These are phyloP conservation scores for Meriones psammophilus DNA, from an alignment of 2,797 vertebrate genomes.

Conservation along the genomic window DNA sequence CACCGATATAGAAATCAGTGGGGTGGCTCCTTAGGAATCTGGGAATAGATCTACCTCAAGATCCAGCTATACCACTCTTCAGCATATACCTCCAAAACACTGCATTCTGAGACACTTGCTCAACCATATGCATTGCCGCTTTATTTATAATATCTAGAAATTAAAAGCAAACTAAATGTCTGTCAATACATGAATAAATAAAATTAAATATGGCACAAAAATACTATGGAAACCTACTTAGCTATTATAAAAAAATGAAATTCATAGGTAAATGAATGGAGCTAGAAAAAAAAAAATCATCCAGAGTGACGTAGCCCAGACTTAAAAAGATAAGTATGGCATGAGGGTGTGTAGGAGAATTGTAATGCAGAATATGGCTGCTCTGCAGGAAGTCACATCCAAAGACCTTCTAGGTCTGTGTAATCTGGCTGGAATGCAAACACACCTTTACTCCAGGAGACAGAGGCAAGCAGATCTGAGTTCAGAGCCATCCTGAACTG, in stretches of 20 bases:
- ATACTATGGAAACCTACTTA: background rate
- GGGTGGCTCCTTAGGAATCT: too few relatives aligned
- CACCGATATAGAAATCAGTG: background rate
- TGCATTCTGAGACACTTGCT: background rate
- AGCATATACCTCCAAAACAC: background rate
- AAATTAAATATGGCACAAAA: background rate
- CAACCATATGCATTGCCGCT: background rate
- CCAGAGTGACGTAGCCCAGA: background rate
- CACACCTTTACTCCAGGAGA: too few relatives aligned
- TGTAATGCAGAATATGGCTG: too few relatives aligned
- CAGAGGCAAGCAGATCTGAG: too few relatives aligned
- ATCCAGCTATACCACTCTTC: background rate
- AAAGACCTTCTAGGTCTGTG: too few relatives aligned
- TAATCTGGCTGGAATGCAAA: too few relatives aligned
- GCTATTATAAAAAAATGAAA: background rate
- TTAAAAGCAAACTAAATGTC: background rate
- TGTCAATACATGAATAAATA: background rate
- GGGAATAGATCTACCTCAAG: background rate
- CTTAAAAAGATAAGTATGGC: background rate
- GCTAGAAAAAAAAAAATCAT: background rate
- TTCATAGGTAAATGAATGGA: background rate
- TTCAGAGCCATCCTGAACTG: too few relatives aligned
- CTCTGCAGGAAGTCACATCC: too few relatives aligned
- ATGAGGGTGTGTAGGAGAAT: too few relatives aligned
- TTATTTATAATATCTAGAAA: background rate